Evolutionary conservation across 2,113 vertebrate genomes (phyloP).

Genomic region (Amblyopsis rosae): DNA sequence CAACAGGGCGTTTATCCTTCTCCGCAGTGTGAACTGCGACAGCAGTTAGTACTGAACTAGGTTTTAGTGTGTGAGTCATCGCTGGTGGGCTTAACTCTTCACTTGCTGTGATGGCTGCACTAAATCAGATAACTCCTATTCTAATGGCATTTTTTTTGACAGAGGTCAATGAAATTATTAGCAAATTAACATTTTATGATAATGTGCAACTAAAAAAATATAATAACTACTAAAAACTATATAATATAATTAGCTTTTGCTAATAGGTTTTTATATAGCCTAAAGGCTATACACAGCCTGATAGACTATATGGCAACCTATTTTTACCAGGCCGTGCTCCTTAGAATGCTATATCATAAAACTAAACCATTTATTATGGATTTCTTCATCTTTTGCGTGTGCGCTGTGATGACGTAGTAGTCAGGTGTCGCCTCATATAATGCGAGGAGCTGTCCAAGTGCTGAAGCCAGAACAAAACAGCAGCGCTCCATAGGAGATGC

Average conservation of each 20-base stretch:
- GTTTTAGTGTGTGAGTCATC: conserved; percentile 78
- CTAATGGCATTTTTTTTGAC: no score
- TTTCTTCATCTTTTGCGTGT: conserved; percentile 66
- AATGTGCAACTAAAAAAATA: no score
- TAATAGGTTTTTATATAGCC: conserved; percentile 2
- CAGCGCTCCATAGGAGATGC: conserved; percentile 68
- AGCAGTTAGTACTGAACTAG: conserved; percentile 44
- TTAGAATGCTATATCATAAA: conserved; percentile 55
- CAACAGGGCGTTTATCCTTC: conserved; percentile 52
- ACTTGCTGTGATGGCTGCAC: conserved; percentile 13
- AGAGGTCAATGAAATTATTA: no score
- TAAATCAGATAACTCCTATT: neutral
- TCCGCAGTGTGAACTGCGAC: conserved; percentile 61
- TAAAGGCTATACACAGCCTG: conserved; percentile 1
- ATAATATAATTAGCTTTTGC: neutral
- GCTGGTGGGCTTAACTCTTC: conserved; percentile 71
- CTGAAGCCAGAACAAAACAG: conserved; percentile 70
- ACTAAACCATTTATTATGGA: conserved; percentile 68
- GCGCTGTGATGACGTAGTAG: conserved; percentile 71
- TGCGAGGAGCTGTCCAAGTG: conserved; percentile 83
- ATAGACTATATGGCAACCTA: conserved; percentile 39
- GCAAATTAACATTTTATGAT: no score
- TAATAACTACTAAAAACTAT: no score
- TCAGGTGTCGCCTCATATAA: conserved; percentile 80
- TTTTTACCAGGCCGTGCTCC: conserved; percentile 48